A percentile compares a stretch with the other conserved stretches of the same genome.
Evolutionary conservation across 2,888 invertebrate genomes (phyloP).

Genomic region (Calameuta idolon): DNA sequence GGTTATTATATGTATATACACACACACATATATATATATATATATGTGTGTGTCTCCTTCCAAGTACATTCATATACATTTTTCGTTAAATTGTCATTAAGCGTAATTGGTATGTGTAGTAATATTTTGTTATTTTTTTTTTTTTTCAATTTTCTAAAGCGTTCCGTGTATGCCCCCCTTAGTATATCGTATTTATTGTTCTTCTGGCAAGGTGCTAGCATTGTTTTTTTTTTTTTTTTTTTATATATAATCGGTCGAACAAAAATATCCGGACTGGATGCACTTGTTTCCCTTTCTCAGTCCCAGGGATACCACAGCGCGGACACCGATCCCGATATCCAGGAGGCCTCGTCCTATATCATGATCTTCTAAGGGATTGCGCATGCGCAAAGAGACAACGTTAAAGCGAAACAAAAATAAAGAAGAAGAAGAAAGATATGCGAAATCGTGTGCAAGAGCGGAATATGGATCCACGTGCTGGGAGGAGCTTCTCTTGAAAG

Average conservation of each 20-base stretch:
- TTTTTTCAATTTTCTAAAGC: slow-evolving; percentile 18
- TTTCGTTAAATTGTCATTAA: neutral
- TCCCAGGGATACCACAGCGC: slow-evolving; percentile 60
- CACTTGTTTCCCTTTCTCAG: slow-evolving; percentile 63
- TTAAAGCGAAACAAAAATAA: neutral
- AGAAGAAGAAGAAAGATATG: neutral
- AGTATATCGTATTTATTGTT: slow-evolving; percentile 13
- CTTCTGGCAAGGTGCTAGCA: neutral
- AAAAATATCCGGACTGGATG: slow-evolving; percentile 44
- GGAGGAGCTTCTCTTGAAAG: too few species aligned
- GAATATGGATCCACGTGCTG: too few species aligned
- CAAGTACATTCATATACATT: neutral
- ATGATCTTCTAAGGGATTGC: slow-evolving; percentile 50
- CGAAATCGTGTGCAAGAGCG: neutral
- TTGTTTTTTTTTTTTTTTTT: slow-evolving; percentile 8
- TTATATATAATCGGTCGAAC: neutral
- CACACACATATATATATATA: too few species aligned
- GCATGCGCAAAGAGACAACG: slow-evolving; percentile 15
- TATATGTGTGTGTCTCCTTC: neutral
- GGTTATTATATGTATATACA: slow-evolving; percentile 1
- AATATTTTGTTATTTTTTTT: slow-evolving; percentile 14
- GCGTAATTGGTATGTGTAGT: neutral
- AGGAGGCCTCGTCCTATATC: slow-evolving; percentile 56
- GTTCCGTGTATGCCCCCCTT: slow-evolving; percentile 21
- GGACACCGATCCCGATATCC: slow-evolving; percentile 57